These are phyloP conservation scores for Anarrhichthys ocellatus DNA, from an alignment of 2,113 vertebrate genomes.

Conservation along the genomic window DNA sequence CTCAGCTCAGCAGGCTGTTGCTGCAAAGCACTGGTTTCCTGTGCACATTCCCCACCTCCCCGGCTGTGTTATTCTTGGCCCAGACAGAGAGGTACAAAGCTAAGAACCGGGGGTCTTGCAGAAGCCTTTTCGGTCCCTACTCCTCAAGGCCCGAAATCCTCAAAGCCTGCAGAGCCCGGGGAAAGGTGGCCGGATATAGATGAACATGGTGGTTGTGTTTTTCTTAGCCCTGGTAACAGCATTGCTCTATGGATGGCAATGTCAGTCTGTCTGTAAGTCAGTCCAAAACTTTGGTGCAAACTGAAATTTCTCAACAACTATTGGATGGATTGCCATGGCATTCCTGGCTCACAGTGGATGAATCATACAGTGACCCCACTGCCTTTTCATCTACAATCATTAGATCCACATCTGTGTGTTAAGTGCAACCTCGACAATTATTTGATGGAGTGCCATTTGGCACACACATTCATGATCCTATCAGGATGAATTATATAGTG, in stretches of 20 bases:
- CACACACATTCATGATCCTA: background rate
- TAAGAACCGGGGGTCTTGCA: conserved; percentile 45
- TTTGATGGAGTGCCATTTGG: background rate
- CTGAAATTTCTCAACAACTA: background rate
- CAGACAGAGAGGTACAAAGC: conserved; percentile 45
- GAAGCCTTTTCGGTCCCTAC: background rate
- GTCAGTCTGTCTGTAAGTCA: background rate
- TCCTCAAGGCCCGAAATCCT: background rate
- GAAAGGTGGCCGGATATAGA: background rate
- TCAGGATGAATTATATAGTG: background rate
- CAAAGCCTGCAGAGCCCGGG: background rate
- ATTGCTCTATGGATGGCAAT: background rate
- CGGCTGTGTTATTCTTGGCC: conserved; percentile 77
- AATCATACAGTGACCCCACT: background rate
- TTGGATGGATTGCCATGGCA: background rate
- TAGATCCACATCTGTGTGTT: background rate
- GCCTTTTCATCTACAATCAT: background rate
- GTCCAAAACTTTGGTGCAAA: background rate
- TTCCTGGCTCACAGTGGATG: background rate
- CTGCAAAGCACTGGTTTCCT: conserved; percentile 74
- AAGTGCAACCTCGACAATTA: background rate
- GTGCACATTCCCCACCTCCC: conserved; percentile 72
- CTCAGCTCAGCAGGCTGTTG: conserved; percentile 36
- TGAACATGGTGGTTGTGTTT: background rate
- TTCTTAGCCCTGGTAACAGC: background rate